Evolutionary conservation across 2,888 invertebrate species (phyloP).

Genomic region (Drosophila hamatofila): DNA sequence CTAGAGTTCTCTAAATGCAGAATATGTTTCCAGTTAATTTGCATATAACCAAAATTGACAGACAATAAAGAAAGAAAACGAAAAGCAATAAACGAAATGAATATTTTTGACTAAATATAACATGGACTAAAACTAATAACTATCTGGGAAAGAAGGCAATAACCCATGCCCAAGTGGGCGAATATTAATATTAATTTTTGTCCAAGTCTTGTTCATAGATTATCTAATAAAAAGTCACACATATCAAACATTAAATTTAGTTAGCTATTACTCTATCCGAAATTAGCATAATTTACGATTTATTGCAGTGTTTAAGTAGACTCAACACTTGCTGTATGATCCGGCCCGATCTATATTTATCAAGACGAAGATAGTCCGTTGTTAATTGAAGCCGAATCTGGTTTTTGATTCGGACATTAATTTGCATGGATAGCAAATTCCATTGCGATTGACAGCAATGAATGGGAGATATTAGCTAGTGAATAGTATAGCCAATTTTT

Average conservation of each 20-base stretch:
- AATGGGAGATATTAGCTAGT: background rate
- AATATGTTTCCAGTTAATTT: slow-evolving; percentile 59
- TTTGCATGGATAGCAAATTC: slow-evolving; percentile 39
- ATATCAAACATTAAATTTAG: background rate
- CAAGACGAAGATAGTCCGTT: background rate
- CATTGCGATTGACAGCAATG: slow-evolving; percentile 37
- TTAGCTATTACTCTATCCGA: background rate
- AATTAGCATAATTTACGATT: slow-evolving; percentile 22
- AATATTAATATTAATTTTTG: too few relatives aligned
- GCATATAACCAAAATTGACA: slow-evolving; percentile 47
- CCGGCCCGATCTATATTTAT: slow-evolving; percentile 9
- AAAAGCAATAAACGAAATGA: slow-evolving; percentile 23
- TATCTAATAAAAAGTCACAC: background rate
- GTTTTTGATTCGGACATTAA: slow-evolving; percentile 45
- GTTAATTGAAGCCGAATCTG: slow-evolving; percentile 35
- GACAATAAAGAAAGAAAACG: slow-evolving; percentile 44
- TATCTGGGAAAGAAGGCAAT: slow-evolving; percentile 42
- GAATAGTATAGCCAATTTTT: slow-evolving; percentile 5
- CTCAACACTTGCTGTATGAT: slow-evolving; percentile 21
- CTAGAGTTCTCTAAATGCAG: slow-evolving; percentile 38
- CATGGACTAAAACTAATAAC: slow-evolving; percentile 4
- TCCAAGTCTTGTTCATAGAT: background rate
- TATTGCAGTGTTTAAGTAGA: background rate
- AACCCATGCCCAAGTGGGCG: slow-evolving; percentile 31
- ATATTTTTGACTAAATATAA: slow-evolving; percentile 3